Evolutionary conservation across 2,113 vertebrate species (phyloP).

Genomic region (Meriones unguiculatus): DNA sequence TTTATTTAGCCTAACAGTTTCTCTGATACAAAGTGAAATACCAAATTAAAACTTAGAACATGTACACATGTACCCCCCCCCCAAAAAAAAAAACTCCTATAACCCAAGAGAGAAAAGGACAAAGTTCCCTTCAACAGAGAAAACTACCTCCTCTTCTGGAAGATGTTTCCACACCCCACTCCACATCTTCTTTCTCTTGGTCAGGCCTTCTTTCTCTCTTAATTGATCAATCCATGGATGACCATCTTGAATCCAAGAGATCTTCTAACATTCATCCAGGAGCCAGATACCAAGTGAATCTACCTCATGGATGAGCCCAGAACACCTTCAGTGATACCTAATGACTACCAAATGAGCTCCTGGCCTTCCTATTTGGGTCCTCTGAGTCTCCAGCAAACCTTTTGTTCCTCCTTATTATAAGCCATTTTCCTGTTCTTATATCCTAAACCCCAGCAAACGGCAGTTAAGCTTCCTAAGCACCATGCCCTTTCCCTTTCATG

Average conservation of each 20-base stretch:
- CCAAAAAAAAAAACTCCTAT: too few species aligned
- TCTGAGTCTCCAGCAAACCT: not conserved
- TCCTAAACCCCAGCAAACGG: not conserved
- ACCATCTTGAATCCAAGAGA: not conserved
- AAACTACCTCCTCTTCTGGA: too few species aligned
- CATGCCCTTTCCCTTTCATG: constrained; percentile 37
- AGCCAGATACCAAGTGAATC: not conserved
- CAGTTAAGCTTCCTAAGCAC: constrained; percentile 32
- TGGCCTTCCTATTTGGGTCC: not conserved
- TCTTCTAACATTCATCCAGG: not conserved
- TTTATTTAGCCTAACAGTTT: too few species aligned
- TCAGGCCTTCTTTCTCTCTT: not conserved
- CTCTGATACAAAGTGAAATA: too few species aligned
- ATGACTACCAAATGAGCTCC: not conserved
- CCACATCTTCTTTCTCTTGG: too few species aligned
- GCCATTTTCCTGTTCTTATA: not conserved
- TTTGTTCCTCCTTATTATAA: not conserved
- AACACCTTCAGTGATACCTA: not conserved
- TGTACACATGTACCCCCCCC: too few species aligned
- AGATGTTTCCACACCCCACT: too few species aligned
- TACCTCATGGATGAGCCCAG: not conserved
- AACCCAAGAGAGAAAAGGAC: too few species aligned
- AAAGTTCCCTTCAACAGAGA: too few species aligned
- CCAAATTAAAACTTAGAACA: too few species aligned
- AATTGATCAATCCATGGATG: not conserved